Conservation (phyloP, 2,113 vertebrate genomes). For the Desmodus rotundus region DNA sequence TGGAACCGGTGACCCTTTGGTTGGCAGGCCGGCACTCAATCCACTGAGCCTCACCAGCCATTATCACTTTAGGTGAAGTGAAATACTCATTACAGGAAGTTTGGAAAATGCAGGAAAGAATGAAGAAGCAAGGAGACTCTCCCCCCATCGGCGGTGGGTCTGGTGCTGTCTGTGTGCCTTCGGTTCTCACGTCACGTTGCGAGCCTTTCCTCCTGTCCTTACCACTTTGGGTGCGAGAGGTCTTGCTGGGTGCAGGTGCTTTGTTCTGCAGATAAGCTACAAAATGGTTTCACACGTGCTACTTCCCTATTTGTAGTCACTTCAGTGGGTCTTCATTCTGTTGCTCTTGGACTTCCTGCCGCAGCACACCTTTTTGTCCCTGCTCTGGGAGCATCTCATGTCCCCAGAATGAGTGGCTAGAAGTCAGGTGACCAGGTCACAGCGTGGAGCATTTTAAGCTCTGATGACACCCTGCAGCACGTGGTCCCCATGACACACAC, state of each 20-base stretch:
- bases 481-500: not conserved
- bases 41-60: too few species aligned
- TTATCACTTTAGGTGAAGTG: not conserved
- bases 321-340: not conserved
- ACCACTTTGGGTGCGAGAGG: not conserved
- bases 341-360: too few species aligned
- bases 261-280: rapidly evolving
- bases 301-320: rapidly evolving
- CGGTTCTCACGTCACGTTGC: rapidly evolving
- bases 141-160: rapidly evolving
- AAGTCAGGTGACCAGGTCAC: too few species aligned
- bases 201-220: not conserved
- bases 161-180: too few species aligned
- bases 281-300: rapidly evolving
- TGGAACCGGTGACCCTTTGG: too few species aligned
- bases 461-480: too few species aligned
- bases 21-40: too few species aligned
- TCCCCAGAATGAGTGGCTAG: not conserved
- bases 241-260: not conserved
- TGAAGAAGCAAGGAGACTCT: not conserved
- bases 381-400: not conserved
- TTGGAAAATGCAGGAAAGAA: not conserved
- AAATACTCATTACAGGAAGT: not conserved
- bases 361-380: too few species aligned
- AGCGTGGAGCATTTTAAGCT: rapidly evolving